Percentiles rank a stretch among this genome's conserved stretches.
These are phyloP conservation scores for Deroptyus accipitrinus DNA, from an alignment of 2,113 vertebrate genomes.

Conservation along the genomic window DNA sequence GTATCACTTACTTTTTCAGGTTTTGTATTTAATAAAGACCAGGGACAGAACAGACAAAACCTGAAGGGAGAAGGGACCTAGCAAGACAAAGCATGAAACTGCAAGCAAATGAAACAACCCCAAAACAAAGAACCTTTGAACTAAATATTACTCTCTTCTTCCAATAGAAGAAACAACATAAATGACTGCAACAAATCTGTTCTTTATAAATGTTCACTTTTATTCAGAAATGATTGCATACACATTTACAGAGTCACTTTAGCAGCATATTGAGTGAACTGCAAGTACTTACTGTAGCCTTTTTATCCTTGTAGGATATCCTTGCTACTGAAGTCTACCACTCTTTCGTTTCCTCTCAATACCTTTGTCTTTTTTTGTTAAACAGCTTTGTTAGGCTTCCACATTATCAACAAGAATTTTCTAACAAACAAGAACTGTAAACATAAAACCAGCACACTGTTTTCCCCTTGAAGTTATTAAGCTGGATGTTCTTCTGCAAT, in stretches of 20 bases:
- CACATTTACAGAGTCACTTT: not conserved
- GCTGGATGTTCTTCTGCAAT: not conserved
- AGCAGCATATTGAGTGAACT: not conserved
- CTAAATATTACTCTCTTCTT: not conserved
- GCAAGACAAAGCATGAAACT: not conserved
- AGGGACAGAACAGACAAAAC: not conserved
- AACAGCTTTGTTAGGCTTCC: not conserved
- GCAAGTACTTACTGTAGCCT: not conserved
- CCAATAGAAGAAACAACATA: not conserved
- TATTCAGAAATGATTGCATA: slow-evolving; percentile 23
- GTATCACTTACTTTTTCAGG: not conserved
- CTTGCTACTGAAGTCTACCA: not conserved
- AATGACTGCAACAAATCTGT: not conserved
- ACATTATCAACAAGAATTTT: not conserved
- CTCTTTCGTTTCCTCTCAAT: not conserved
- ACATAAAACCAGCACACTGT: not conserved
- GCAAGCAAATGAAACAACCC: not conserved
- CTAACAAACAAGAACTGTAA: not conserved
- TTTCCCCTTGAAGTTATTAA: not conserved
- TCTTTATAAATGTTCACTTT: slow-evolving; percentile 6
- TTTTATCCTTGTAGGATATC: not conserved
- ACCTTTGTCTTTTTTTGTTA: not conserved
- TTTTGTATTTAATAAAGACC: not conserved
- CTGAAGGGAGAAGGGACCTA: not conserved
- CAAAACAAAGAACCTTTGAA: not conserved